Conservation (phyloP, 2,113 vertebrate genomes). For the Cebus imitator region DNA sequence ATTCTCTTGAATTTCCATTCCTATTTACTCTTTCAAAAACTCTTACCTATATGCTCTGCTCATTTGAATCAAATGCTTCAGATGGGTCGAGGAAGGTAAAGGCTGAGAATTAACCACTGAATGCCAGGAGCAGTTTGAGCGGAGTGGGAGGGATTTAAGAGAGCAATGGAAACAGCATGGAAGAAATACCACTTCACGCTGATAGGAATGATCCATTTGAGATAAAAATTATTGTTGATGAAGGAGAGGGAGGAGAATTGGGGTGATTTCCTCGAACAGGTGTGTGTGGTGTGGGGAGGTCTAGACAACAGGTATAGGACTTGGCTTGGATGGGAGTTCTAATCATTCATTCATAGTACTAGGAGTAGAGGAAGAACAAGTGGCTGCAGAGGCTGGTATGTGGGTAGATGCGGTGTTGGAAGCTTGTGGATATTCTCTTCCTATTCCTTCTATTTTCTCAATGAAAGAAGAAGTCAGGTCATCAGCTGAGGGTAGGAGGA, state of each 20-base stretch:
- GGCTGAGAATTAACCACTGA: too few relatives aligned
- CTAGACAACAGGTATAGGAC: background rate
- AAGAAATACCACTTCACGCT: background rate
- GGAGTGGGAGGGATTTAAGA: background rate
- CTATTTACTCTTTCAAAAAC: slow-evolving; percentile 24
- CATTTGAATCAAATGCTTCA: background rate
- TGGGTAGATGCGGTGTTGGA: background rate
- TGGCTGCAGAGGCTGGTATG: background rate
- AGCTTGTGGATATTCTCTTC: background rate
- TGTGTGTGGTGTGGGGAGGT: background rate
- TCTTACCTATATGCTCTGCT: background rate
- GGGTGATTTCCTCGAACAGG: background rate
- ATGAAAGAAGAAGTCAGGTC: slow-evolving; percentile 21
- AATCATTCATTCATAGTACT: background rate
- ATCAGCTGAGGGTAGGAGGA: background rate
- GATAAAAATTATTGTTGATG: background rate
- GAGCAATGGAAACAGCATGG: background rate
- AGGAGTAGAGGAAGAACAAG: background rate
- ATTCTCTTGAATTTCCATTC: slow-evolving; percentile 13
- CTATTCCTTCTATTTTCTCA: slow-evolving; percentile 13
- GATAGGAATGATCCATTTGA: background rate
- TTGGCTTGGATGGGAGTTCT: too few relatives aligned
- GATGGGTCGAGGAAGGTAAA: too few relatives aligned
- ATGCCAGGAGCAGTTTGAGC: background rate
- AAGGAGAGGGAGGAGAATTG: background rate